These are phyloP conservation scores for Aspidiotus destructor DNA, from an alignment of 2,888 invertebrate species.

Conservation along the genomic window DNA sequence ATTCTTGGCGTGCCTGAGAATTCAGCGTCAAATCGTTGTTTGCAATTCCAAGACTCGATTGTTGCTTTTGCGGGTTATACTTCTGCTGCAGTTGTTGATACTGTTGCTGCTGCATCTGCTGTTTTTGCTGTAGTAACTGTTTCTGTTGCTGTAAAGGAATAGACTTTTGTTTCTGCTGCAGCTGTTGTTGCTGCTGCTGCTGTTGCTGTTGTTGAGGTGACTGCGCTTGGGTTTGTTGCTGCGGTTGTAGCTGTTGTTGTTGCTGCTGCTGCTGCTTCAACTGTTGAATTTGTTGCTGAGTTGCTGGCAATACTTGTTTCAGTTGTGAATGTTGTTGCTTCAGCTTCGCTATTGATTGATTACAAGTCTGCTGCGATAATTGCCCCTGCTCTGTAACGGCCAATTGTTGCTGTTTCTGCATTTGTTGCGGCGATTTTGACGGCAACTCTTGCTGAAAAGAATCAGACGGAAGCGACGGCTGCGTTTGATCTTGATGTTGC, in stretches of 20 bases:
- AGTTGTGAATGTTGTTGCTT: constrained; percentile 12
- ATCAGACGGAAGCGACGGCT: constrained; percentile 3
- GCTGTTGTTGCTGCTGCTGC: constrained; percentile 34
- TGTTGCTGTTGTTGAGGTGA: constrained; percentile 41
- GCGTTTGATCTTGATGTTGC: constrained; percentile 3
- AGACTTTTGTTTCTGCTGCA: constrained; percentile 36
- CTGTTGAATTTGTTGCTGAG: constrained; percentile 41
- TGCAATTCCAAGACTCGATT: background rate
- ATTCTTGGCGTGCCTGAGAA: constrained; percentile 24
- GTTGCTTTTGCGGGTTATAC: constrained; percentile 16
- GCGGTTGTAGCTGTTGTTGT: constrained; percentile 41
- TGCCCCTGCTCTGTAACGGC: background rate
- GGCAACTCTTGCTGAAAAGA: constrained; percentile 20
- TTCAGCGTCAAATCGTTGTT: constrained; percentile 11
- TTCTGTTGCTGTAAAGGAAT: constrained; percentile 38
- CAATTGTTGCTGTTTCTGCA: background rate
- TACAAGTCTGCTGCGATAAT: constrained; percentile 39
- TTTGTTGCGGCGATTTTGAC: constrained; percentile 40
- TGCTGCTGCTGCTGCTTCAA: constrained; percentile 41
- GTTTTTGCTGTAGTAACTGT: constrained; percentile 20
- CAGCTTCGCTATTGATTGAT: background rate
- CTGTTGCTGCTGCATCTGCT: constrained; percentile 21
- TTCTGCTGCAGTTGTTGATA: constrained; percentile 16
- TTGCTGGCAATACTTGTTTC: constrained; percentile 36
- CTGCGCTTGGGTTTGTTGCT: constrained; percentile 42